Conservation (phyloP, 2,888 invertebrate genomes). For the Thymelicus sylvestris region DNA sequence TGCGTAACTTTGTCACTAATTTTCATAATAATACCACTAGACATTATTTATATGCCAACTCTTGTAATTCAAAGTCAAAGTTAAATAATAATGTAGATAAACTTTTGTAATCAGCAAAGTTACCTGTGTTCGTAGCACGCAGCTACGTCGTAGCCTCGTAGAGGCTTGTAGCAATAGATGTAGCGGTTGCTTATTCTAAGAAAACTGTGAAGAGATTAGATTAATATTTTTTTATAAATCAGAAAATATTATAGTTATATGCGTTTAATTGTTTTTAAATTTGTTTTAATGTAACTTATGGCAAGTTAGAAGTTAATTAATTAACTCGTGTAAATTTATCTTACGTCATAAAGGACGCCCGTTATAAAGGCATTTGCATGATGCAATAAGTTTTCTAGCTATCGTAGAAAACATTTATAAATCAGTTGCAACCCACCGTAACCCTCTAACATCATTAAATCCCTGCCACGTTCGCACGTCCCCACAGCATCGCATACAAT, state of each 20-base stretch:
- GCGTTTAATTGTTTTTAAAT: too few relatives aligned
- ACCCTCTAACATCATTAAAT: not conserved
- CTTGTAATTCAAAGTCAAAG: slow-evolving; percentile 14
- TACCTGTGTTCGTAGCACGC: slow-evolving; percentile 17
- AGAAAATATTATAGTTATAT: too few relatives aligned
- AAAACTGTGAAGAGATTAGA: too few relatives aligned
- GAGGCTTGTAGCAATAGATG: not conserved
- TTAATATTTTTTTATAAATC: too few relatives aligned
- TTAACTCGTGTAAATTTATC: too few relatives aligned
- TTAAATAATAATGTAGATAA: slow-evolving; percentile 26
- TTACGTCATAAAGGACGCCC: too few relatives aligned
- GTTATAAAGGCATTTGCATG: too few relatives aligned
- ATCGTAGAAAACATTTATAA: too few relatives aligned
- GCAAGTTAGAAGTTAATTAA: too few relatives aligned
- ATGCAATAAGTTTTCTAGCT: too few relatives aligned
- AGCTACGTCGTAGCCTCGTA: slow-evolving; percentile 21
- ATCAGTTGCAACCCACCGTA: too few relatives aligned
- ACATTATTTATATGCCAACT: slow-evolving; percentile 8
- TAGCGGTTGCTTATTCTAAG: not conserved
- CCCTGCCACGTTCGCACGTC: not conserved
- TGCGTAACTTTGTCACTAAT: not conserved
- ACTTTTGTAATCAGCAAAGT: slow-evolving; percentile 32
- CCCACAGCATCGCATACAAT: not conserved
- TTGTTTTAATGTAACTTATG: too few relatives aligned
- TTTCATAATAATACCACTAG: slow-evolving; percentile 3